Evolutionary conservation across 2,113 vertebrate species (phyloP), one percentile per base, ranked within the genome.

Genomic region (Ammodytes dubius): DNA sequence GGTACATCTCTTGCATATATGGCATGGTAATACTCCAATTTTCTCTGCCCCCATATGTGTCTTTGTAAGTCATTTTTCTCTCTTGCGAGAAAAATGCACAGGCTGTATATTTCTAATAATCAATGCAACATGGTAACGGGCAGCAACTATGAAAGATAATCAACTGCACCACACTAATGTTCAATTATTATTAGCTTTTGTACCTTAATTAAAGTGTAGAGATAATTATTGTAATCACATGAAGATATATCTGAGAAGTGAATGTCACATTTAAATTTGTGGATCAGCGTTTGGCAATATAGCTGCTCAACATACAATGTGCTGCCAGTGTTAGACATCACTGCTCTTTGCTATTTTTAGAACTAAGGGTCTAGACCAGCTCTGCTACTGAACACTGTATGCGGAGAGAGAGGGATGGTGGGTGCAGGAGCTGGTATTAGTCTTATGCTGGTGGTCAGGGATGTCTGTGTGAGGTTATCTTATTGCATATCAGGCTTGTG

Each of bases 341-440:
- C 69, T 70, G 85, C 82, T 84, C 80, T 52, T 54, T 80, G 70
- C 92, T 93, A 92, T 93, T 90, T 90, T 81, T 93, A 92, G 91
- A 87, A 76, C 9, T 17, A 39, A 65, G 87, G 91, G 83, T 92
- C 90, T 90, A 90, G 89, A 92, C 90, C 87, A 81, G 84, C 84
- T 89, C 89, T 89, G 86, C 88, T 86, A 84, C 82, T 87, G 75
- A 90, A 68, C 10, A 7, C 85, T 69, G 71, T 61, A 27, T 27
- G 69, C 69, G 52, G 40, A 79, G 49, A 74, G 79, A 77, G 72
- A 70, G 71, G 71, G 49, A 58, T 59, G 53, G 80, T 79, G 79
- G 81, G 77, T 89, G 83, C 69, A 65, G 42, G 74, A 89, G 82
- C 82, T 74, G 82, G 74, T 87, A 58, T 82, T 69, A 46, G 70